phyloP scores from a whole-genome alignment of 1,140 invertebrate genomes.

The Diorhabda carinulata region DNA sequence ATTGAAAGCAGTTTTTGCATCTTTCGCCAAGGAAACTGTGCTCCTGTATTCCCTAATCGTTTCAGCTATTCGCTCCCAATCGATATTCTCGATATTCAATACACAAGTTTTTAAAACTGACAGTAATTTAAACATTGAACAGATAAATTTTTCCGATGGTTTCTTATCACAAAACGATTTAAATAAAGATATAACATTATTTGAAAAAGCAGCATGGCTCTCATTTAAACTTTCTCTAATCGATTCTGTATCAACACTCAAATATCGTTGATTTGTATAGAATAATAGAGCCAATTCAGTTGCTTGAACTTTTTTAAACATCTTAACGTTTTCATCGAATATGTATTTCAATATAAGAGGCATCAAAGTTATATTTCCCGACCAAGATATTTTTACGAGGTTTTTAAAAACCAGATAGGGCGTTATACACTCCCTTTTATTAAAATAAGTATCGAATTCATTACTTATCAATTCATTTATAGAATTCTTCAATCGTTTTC shows the following conservation, averaged over 20 bases:
- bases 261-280: conserved; percentile 54
- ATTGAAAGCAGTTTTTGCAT: conserved; percentile 50
- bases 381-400: conserved; percentile 59
- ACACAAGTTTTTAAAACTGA: conserved; percentile 44
- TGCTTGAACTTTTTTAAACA: conserved; percentile 61
- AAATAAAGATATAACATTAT: conserved; percentile 43
- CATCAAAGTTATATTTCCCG: conserved; percentile 56
- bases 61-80: conserved; percentile 48
- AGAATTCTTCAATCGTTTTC: conserved; percentile 41
- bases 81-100: conserved; percentile 31
- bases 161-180: conserved; percentile 38
- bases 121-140: conserved; percentile 48
- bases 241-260: conserved; percentile 38
- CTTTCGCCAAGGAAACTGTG: conserved; percentile 44
- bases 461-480: conserved; percentile 53
- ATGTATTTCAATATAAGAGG: conserved; percentile 55
- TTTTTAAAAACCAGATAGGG: conserved; percentile 63
- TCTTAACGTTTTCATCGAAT: conserved; percentile 58
- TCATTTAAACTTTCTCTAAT: conserved; percentile 35
- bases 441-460: conserved; percentile 56
- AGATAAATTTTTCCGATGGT: conserved; percentile 49
- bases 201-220: conserved; percentile 45
- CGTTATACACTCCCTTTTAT: conserved; percentile 59
- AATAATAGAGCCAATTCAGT: conserved; percentile 60
- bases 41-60: conserved; percentile 44